Percentiles rank a stretch among this genome's conserved stretches.
Evolutionary conservation across 2,888 invertebrate species (phyloP).

Genomic region (Gortyna flavago): DNA sequence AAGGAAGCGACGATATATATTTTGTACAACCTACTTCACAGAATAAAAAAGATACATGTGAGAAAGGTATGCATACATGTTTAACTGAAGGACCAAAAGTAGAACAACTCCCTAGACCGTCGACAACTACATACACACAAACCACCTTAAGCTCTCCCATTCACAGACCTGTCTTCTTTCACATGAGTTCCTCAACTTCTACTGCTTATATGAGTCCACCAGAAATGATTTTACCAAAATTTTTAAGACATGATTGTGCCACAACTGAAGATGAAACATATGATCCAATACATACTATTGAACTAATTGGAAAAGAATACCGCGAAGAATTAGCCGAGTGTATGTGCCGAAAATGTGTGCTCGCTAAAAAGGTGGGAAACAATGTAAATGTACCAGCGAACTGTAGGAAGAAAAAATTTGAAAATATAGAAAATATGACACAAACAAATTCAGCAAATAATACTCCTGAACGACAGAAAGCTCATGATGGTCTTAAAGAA

Average conservation of each 20-base stretch:
- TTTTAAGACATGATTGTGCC: constrained; percentile 71
- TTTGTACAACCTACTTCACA: constrained; percentile 25
- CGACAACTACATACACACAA: constrained; percentile 84
- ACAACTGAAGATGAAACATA: constrained; percentile 70
- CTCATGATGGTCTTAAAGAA: constrained; percentile 42
- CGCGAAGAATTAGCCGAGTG: constrained; percentile 66
- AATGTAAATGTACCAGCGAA: constrained; percentile 47
- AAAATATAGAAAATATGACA: constrained; percentile 60
- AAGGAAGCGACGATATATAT: constrained; percentile 33
- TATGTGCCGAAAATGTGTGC: constrained; percentile 71
- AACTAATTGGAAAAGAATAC: constrained; percentile 59
- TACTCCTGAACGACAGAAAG: constrained; percentile 43
- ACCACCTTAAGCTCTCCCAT: constrained; percentile 79
- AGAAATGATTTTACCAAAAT: constrained; percentile 82
- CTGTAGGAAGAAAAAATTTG: constrained; percentile 52
- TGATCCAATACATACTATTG: constrained; percentile 64
- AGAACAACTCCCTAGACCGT: constrained; percentile 70
- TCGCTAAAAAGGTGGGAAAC: constrained; percentile 56
- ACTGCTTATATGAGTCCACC: constrained; percentile 89
- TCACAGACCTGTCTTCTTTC: constrained; percentile 79
- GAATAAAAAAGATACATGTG: constrained; percentile 64
- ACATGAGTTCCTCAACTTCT: constrained; percentile 88
- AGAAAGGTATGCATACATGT: constrained; percentile 73
- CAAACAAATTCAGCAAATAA: constrained; percentile 78
- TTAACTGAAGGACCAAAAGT: constrained; percentile 66